phyloP scores from a whole-genome alignment of 2,113 vertebrate genomes.

The Phoxinus phoxinus region DNA sequence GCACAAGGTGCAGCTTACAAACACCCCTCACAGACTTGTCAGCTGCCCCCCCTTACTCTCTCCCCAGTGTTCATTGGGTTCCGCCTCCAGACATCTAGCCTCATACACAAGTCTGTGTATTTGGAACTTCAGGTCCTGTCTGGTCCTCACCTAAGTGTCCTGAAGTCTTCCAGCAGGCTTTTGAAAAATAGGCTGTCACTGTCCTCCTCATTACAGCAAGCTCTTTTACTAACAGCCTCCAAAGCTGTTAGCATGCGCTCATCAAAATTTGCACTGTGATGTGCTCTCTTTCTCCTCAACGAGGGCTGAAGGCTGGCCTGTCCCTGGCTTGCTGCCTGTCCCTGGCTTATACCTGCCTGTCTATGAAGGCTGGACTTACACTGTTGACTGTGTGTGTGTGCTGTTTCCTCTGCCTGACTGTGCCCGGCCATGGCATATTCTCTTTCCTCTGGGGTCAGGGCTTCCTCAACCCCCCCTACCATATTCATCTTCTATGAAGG shows the following conservation, averaged over 20 bases:
- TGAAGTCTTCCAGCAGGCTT: conserved; percentile 11
- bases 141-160: neutral
- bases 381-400: neutral
- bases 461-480: neutral
- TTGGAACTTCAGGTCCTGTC: neutral
- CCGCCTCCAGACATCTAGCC: too few species aligned
- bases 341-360: too few species aligned
- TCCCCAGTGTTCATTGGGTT: too few species aligned
- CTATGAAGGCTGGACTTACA: neutral
- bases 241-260: neutral
- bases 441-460: conserved; percentile 1
- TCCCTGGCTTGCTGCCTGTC: neutral
- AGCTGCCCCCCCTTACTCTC: too few species aligned
- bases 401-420: too few species aligned
- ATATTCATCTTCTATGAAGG: neutral
- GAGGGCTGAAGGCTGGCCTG: neutral
- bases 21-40: too few species aligned
- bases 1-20: too few species aligned
- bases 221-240: neutral
- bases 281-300: neutral
- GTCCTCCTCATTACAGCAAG: conserved; percentile 1
- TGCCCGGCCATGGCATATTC: neutral
- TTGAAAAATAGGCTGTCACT: neutral
- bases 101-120: too few species aligned
- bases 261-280: neutral